Evolutionary conservation across 2,113 vertebrate genomes (phyloP), one percentile per base, ranked within the genome.

Genomic region (Tychaedon coryphoeus): DNA sequence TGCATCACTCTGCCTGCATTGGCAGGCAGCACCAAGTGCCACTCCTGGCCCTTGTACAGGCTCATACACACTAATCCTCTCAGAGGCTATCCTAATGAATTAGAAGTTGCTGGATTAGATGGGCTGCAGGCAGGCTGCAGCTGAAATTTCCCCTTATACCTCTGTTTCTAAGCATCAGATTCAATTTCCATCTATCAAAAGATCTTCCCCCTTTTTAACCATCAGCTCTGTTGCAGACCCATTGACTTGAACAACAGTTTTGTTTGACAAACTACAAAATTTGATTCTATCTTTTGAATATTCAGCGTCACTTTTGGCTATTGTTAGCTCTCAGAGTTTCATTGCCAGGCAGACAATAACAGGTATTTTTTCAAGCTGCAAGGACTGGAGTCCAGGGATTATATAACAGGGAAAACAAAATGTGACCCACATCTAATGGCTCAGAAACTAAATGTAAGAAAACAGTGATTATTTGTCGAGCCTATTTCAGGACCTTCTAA

Each of bases 71-170:
- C 82, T 95, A 89, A 86, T 88, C 79, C 81, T 90, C 92, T 92
- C 58, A 4, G 77, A 91, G 86, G 62, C 83, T 73, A 90, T 79
- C 94, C 82, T 87, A 90, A 77, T 95, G 96, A 97, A 97, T 96
- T 92, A 94, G 66, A 89, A 96, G 91, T 89, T 72, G 75, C 84
- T 88, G 77, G 64, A 90, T 96, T 93, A 94, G 25, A 64, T 40
- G 34, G 73, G 65, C 73, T 53, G 64, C 38, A 76, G 45, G 87
- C 36, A 56, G n/a, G 34, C 64, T 93, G 90, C 79, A 87, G 72
- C 89, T 72, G 29, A 58, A 84, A 54, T 70, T 53, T 73, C 16
- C n/a, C 13, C 60, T 82, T 82, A 5, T 19, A 45, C 43, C 31
- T 90, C 56, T 60, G 6, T 60, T 84, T 95, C 70, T 72, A 38